A percentile compares a stretch with the other conserved stretches of the same genome.
These are phyloP conservation scores for Oophaga sylvatica DNA, from an alignment of 2,797 vertebrate species.

Conservation along the genomic window DNA sequence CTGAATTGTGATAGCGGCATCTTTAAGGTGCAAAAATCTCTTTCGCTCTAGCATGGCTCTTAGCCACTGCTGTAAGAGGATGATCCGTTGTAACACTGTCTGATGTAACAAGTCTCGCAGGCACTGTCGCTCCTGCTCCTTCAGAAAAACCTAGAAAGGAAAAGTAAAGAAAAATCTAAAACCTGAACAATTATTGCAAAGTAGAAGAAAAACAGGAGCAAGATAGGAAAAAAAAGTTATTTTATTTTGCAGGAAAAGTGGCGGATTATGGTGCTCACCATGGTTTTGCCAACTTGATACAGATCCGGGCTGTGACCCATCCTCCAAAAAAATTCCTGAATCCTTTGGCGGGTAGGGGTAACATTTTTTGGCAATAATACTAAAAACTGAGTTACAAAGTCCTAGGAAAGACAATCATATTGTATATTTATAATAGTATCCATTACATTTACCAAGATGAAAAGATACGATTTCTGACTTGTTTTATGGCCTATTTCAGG, in stretches of 20 bases:
- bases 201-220: conserved; percentile 24
- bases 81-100: conserved; percentile 87
- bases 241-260: background rate
- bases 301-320: conserved; percentile 81
- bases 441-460: background rate
- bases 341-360: conserved; percentile 79
- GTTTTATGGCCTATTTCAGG: background rate
- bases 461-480: background rate
- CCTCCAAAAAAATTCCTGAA: conserved; percentile 85
- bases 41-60: conserved; percentile 84
- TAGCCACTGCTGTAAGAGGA: conserved; percentile 84
- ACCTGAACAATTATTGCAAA: background rate
- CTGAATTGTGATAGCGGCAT: conserved; percentile 84
- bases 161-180: background rate
- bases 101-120: conserved; percentile 88
- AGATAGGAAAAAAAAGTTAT: background rate
- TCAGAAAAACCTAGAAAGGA: conserved; percentile 86
- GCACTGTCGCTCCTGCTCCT: conserved; percentile 86
- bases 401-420: conserved; percentile 72
- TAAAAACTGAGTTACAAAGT: conserved; percentile 91
- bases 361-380: conserved; percentile 85
- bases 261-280: conserved; percentile 75
- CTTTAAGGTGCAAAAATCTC: conserved; percentile 84
- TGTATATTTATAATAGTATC: background rate
- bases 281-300: conserved; percentile 94